Conservation (phyloP, 2,113 vertebrate species). For the Pluvialis apricaria region DNA sequence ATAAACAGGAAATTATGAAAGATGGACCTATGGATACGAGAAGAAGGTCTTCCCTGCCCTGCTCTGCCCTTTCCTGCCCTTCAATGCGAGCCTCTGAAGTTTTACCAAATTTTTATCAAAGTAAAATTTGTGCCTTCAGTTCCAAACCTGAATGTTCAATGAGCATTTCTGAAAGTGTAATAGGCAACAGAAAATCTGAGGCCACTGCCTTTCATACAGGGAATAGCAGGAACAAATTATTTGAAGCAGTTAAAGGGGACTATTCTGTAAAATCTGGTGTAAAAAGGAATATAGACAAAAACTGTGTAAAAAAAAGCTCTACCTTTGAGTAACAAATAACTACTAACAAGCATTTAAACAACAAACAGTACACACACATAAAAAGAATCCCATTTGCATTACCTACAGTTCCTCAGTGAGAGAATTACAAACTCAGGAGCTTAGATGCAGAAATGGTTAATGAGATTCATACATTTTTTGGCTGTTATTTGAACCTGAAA, state of each 20-base stretch:
- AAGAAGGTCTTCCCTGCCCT: background rate
- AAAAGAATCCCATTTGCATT: background rate
- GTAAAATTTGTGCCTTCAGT: background rate
- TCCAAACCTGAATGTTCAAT: background rate
- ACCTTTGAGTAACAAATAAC: background rate
- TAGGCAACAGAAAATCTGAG: background rate
- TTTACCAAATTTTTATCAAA: background rate
- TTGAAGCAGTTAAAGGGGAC: background rate
- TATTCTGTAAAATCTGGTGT: background rate
- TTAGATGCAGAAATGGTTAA: background rate
- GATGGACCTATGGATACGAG: background rate
- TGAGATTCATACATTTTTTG: background rate
- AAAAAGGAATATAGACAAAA: background rate
- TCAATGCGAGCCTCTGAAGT: accelerated
- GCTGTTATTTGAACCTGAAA: background rate
- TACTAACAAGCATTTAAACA: background rate
- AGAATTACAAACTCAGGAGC: background rate
- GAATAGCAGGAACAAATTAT: background rate
- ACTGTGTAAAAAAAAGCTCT: background rate
- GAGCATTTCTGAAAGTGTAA: background rate
- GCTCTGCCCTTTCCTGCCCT: background rate
- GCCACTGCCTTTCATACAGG: background rate
- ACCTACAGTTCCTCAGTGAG: background rate
- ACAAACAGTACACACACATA: background rate
- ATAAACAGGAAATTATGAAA: background rate